These are phyloP conservation scores for Catajapyx aquilonaris DNA, from an alignment of 1,140 invertebrate genomes.

Conservation along the genomic window DNA sequence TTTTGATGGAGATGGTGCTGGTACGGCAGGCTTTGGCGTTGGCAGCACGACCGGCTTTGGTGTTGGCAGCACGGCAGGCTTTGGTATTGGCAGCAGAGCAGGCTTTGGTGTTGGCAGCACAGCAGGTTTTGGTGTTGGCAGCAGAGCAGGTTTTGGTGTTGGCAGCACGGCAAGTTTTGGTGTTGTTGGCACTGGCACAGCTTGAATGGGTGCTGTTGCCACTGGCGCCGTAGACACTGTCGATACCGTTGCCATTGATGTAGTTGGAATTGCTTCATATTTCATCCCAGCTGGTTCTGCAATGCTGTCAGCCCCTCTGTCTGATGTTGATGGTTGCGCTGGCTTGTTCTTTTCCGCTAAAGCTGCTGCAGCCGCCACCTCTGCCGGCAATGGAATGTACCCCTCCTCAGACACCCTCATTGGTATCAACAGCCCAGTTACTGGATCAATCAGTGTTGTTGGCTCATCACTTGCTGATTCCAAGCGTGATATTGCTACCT, in stretches of 20 bases:
- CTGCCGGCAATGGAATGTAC: constrained; percentile 34
- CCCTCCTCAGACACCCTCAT: constrained; percentile 50
- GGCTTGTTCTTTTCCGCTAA: background rate
- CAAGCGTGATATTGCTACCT: no score
- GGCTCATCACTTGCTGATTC: constrained; percentile 22
- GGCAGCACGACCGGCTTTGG: constrained; percentile 6
- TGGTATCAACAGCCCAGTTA: constrained; percentile 46
- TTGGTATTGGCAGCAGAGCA: background rate
- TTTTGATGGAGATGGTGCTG: constrained; percentile 1
- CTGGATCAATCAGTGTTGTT: constrained; percentile 45
- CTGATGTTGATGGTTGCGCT: background rate
- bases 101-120: constrained; percentile 4
- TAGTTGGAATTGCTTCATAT: background rate
- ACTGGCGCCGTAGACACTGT: background rate
- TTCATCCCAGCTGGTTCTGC: no score
- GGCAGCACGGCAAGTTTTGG: constrained; percentile 2
- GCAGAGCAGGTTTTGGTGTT: background rate
- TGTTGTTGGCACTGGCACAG: background rate
- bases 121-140: background rate
- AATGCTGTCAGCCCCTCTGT: no score
- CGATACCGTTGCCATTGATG: background rate
- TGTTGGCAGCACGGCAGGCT: constrained; percentile 2
- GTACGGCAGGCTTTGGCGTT: constrained; percentile 6
- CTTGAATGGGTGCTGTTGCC: background rate
- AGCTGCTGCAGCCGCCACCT: background rate